Evolutionary conservation across 1,140 invertebrate genomes (phyloP), one percentile per base, ranked within the genome.

Genomic region (Arion vulgaris): DNA sequence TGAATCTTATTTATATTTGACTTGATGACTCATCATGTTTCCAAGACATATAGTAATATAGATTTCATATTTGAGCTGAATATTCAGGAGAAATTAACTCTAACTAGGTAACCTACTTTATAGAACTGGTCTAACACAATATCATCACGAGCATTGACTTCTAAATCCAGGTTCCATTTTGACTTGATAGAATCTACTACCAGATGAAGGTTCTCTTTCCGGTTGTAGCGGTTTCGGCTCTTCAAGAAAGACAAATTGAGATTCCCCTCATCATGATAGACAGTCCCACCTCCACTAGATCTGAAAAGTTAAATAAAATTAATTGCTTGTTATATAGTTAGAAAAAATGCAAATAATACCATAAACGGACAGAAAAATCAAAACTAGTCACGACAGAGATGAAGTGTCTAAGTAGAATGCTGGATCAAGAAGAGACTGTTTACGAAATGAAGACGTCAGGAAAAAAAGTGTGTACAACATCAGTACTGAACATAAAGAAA

Each of bases 261-360:
- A 93, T 98, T 98, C 66, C 97, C 98, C 83, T 94, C 88, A 92
- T 99, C 98, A 92, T 99, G 98, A 92, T 97, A 99, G 32, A 99
- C 97, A 28, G 97, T 96, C 17, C 97, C 98, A 81, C 98, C 98
- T n/a, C 97, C 98, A 92, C 97, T 98, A 88, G 80, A 49, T 49
- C 80, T 80, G 78, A 5, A 38, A 62, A 5, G 15, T 45, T 45
- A 45, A n/a, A n/a, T 74, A 19, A 36, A 74, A 45, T 13, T 11
- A 74, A 41, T 17, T 19, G 17, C 34, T 19, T 11, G 19, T 39
- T 32, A 74, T 34, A 97, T 98, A 93, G 72, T 98, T 94, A 0
- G 95, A 98, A n/a, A 99, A 86, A 1, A 94, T 91, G 72, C 98
- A 94, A 32, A 94, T 94, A 71, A 34, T 15, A 15, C 51, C 13